Percentiles rank a stretch among this genome's conserved stretches.
phyloP scores from a whole-genome alignment of 2,888 invertebrate species.

The Eupithecia vulgata region DNA sequence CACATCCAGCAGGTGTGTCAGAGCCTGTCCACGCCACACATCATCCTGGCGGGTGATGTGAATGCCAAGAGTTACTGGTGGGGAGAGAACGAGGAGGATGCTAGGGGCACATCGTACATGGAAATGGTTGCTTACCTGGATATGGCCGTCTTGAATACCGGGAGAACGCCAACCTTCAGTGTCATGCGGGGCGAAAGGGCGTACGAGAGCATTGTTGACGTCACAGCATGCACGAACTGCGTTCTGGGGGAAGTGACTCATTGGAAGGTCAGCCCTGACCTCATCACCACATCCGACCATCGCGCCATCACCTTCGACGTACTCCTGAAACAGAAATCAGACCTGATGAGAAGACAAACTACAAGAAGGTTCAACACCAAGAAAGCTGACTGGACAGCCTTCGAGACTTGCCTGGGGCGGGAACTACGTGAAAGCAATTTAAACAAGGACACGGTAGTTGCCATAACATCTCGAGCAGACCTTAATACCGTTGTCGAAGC shows the following conservation, averaged over 20 bases:
- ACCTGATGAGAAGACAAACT: background rate
- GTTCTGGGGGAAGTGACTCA: background rate
- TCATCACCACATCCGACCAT: background rate
- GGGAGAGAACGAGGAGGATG: too few species aligned
- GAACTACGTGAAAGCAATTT: background rate
- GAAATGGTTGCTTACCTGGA: background rate
- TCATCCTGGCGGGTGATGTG: too few species aligned
- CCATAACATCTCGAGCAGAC: background rate
- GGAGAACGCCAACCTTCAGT: background rate
- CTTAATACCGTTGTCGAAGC: background rate
- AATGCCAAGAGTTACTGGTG: too few species aligned
- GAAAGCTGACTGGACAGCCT: background rate
- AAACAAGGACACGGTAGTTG: background rate
- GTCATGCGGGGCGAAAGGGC: too few species aligned
- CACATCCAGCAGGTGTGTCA: too few species aligned
- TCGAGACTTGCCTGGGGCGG: background rate
- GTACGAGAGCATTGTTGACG: background rate
- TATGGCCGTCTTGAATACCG: background rate
- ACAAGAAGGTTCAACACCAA: conserved; percentile 5
- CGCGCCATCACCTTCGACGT: conserved; percentile 1
- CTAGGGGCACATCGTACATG: background rate
- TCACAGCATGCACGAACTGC: background rate
- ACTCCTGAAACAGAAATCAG: background rate
- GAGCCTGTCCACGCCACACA: too few species aligned
- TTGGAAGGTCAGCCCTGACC: background rate